A percentile compares a stretch with the other conserved stretches of the same genome.
Conservation (phyloP, 2,113 vertebrate genomes). For the Dermatemys mawii region DNA sequence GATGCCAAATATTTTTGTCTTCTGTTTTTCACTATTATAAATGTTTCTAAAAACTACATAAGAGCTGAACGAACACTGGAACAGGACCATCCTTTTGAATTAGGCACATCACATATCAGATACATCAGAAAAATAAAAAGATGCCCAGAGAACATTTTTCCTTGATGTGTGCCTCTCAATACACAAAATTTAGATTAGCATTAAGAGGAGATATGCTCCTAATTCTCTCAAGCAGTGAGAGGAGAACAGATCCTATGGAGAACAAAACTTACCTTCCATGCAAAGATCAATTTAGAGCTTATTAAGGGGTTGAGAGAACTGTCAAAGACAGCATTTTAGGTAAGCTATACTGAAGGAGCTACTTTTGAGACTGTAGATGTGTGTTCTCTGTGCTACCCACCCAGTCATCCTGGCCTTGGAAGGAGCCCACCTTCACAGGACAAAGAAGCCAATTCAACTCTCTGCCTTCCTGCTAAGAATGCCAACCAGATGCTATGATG, state of each 20-base stretch:
- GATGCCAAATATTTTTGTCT: slow-evolving; percentile 58
- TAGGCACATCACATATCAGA: neutral
- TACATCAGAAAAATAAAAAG: neutral
- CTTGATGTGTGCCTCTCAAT: accelerated
- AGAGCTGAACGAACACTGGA: neutral
- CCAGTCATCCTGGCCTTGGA: neutral
- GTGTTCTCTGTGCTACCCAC: neutral
- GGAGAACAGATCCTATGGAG: neutral
- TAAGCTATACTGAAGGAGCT: neutral
- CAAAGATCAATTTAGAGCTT: neutral
- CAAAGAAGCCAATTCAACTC: neutral
- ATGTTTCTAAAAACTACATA: slow-evolving; percentile 46
- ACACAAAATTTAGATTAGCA: accelerated
- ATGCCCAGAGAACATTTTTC: neutral
- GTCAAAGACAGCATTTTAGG: accelerated
- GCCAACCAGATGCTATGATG: neutral
- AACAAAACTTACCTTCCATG: neutral
- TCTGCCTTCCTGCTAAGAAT: neutral
- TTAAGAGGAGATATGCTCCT: neutral
- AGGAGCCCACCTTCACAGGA: neutral
- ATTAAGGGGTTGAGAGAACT: neutral
- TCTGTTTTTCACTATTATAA: slow-evolving; percentile 27
- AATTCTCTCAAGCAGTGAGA: neutral
- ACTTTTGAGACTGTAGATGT: neutral
- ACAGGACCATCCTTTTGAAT: accelerated